phyloP scores from a whole-genome alignment of 2,797 vertebrate genomes.

The Aphelocoma californica region DNA sequence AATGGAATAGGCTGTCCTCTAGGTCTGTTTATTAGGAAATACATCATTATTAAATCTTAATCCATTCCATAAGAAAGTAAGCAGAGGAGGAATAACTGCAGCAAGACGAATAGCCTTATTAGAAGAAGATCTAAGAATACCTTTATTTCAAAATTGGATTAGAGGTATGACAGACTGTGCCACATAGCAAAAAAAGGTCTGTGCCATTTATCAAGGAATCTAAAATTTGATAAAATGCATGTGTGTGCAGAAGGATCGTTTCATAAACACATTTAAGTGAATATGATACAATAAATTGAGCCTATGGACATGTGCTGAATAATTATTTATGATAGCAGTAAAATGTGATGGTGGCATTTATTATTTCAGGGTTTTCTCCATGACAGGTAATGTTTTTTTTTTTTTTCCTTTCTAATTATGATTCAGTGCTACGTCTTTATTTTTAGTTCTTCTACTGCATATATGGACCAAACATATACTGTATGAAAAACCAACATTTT shows the following conservation, averaged over 20 bases:
- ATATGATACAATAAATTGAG: conserved; percentile 59
- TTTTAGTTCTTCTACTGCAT: neutral
- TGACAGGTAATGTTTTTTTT: neutral
- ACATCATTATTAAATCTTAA: conserved; percentile 40
- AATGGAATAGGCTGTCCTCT: neutral
- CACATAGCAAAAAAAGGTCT: neutral
- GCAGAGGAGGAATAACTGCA: neutral
- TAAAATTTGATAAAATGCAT: conserved; percentile 41
- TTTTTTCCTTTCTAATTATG: neutral
- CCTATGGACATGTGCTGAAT: conserved; percentile 46
- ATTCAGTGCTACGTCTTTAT: neutral
- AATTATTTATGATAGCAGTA: conserved; percentile 51
- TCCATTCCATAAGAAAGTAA: conserved; percentile 7
- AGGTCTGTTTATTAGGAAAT: conserved; percentile 24
- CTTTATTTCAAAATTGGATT: conserved; percentile 53
- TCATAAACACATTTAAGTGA: conserved; percentile 60
- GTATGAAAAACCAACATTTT: neutral
- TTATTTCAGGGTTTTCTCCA: conserved; percentile 22
- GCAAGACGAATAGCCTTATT: conserved; percentile 23
- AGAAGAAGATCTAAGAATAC: conserved; percentile 24
- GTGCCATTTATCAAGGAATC: conserved; percentile 41
- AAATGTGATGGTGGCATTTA: conserved; percentile 38
- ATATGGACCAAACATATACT: neutral
- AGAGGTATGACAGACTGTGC: conserved; percentile 15
- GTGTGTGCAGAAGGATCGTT: neutral